These are phyloP conservation scores for Nephrotoma appendiculata DNA, from an alignment of 2,888 invertebrate genomes.

Conservation along the genomic window DNA sequence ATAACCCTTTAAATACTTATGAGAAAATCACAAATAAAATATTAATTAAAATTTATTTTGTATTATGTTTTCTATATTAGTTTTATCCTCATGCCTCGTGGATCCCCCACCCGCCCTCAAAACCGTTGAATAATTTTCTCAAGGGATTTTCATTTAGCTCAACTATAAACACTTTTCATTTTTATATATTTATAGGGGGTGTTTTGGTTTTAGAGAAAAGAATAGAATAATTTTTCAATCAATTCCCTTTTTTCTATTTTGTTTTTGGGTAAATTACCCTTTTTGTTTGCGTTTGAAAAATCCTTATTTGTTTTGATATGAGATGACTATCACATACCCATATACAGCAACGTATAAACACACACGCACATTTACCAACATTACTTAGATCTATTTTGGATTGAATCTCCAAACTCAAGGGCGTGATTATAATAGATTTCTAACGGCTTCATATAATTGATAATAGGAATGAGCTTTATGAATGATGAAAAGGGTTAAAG, in stretches of 20 bases:
- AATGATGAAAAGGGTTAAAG: not conserved
- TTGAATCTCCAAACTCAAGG: not conserved
- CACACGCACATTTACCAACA: not conserved
- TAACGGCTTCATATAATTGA: not conserved
- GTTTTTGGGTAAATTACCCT: not conserved
- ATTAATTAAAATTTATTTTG: not conserved
- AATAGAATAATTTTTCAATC: not conserved
- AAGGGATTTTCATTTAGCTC: constrained; percentile 1
- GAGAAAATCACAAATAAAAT: not conserved
- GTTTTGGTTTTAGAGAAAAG: not conserved
- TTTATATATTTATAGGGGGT: not conserved
- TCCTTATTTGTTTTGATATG: not conserved
- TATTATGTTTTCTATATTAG: not conserved
- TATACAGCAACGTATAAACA: not conserved
- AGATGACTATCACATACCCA: not conserved
- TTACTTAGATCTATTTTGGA: not conserved
- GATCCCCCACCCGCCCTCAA: not conserved
- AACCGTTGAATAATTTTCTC: not conserved
- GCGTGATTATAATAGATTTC: not conserved
- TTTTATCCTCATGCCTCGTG: too few relatives aligned
- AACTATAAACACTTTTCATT: not conserved
- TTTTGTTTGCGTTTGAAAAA: not conserved
- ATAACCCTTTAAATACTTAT: not conserved
- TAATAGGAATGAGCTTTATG: not conserved
- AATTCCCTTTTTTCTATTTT: not conserved